These are phyloP conservation scores for Conopomorpha cramerella DNA, from an alignment of 1,140 invertebrate genomes.

Conservation along the genomic window DNA sequence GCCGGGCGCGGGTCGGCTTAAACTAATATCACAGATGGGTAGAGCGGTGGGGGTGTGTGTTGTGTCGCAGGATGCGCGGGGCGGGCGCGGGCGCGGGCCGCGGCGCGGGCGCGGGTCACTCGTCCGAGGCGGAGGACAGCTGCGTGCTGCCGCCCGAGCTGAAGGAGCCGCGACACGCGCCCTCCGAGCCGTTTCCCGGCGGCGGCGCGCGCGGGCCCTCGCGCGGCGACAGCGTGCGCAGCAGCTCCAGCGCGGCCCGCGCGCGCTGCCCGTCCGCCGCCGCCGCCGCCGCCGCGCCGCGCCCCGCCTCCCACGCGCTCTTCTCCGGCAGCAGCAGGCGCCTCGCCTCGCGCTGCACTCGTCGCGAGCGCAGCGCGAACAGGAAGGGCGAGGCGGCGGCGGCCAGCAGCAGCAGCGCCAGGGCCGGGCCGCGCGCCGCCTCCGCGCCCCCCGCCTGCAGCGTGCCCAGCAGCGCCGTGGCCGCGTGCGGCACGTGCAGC, in stretches of 20 bases:
- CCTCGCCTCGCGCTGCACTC: constrained; percentile 73
- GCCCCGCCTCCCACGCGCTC: constrained; percentile 34
- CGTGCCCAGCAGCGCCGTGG: constrained; percentile 67
- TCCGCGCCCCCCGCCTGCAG: constrained; percentile 55
- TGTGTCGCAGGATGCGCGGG: constrained; percentile 23
- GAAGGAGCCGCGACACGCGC: constrained; percentile 36
- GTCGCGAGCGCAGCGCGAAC: constrained; percentile 77
- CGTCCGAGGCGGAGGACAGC: constrained; percentile 47
- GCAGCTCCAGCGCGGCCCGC: constrained; percentile 39
- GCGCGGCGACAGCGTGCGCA: constrained; percentile 41
- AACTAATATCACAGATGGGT: constrained; percentile 56
- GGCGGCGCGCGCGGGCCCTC: constrained; percentile 63
- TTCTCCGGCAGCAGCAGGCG: constrained; percentile 38
- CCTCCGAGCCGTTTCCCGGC: constrained; percentile 26
- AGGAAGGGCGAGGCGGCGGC: constrained; percentile 76
- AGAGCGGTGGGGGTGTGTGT: constrained; percentile 54
- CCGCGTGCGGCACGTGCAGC: constrained; percentile 73
- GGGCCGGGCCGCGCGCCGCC: constrained; percentile 50
- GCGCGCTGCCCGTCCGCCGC: constrained; percentile 39
- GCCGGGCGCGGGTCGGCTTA: constrained; percentile 45
- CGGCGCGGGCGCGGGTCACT: constrained; percentile 29
- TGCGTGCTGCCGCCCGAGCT: constrained; percentile 51
- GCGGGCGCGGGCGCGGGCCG: constrained; percentile 14
- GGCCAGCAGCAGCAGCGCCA: constrained; percentile 70
- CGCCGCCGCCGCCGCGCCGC: constrained; percentile 23